Base-by-base conservation (phyloP, 2,113 vertebrate genomes). In the Uropsilus gracilis region DNA sequence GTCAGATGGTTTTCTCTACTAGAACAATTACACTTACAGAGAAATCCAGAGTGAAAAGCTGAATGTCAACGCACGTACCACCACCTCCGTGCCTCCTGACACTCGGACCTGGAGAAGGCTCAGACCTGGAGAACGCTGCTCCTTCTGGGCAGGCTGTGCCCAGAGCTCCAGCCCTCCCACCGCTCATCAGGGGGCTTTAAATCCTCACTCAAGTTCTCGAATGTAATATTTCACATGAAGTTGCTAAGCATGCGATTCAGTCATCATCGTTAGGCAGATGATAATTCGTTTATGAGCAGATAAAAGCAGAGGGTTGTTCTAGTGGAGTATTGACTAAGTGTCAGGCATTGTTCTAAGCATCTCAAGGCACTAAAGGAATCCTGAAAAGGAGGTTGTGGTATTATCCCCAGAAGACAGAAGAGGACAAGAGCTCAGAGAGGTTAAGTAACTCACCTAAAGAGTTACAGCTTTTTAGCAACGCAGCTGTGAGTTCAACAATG, bases 21-120 rank as follows among this genome's bases (percentile, higher is more conserved):
- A 72, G 30, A 89, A 64, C n/a, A 59, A 37, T 82, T 87, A 82
- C 42, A 90, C 34, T 71, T 37, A 68, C 84, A 81, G 37, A 68
- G 80, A 95, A 73, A 93, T 42, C 12, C 57, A 69, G 64, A 78
- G 57, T 88, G 37, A 94, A 96, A 82, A 89, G 68, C n/a, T 59
- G 78, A 39, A 53, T 85, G 5, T 94, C 93, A 48, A 9, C 76
- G 9, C 34, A 81, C 26, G 77, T 8, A 81, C 39, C 22, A 77
- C 34, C 53, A 84, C 28, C 3, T 84, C 63, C 5, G 50, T 20
- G 9, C 28, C 2, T 16, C 28, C 24, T 2, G 57, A 71, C 80
- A 59, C 11, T 44, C 61, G 63, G 17, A 71, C 8, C 20, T 26
- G 91, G 55, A 76, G 91, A 82, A 86, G 26, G 48, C 53, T 77